These are phyloP conservation scores for Callipepla californica DNA, from an alignment of 2,113 vertebrate genomes.

Conservation along the genomic window DNA sequence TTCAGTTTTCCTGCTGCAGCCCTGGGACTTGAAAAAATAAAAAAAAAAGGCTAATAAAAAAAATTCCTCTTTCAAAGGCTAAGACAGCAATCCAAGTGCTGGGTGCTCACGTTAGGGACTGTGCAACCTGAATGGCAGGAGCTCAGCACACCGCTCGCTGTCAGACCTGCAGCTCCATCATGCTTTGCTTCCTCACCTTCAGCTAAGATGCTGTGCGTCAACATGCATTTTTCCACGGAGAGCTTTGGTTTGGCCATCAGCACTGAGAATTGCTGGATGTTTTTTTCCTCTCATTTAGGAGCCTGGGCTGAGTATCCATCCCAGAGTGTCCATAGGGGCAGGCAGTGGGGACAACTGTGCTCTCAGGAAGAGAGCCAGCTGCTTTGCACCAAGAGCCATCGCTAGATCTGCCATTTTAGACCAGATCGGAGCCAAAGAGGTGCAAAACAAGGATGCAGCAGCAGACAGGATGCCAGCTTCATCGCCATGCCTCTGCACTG, in stretches of 20 bases:
- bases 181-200: not conserved
- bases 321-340: accelerated
- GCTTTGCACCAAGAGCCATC: not conserved
- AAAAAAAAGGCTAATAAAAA: not conserved
- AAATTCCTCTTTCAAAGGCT: not conserved
- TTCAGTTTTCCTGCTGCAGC: slow-evolving; percentile 14
- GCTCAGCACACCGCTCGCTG: not conserved
- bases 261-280: not conserved
- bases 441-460: not conserved
- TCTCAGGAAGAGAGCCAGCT: not conserved
- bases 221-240: not conserved
- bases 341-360: accelerated
- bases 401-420: not conserved
- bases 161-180: not conserved
- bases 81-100: not conserved
- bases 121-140: slow-evolving; percentile 17
- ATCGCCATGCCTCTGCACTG: accelerated
- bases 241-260: not conserved
- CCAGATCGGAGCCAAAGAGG: not conserved
- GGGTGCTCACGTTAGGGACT: not conserved
- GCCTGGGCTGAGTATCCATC: not conserved
- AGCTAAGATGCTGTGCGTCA: not conserved
- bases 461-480: accelerated
- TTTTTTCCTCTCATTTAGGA: not conserved
- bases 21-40: accelerated